A percentile compares a stretch with the other conserved stretches of the same genome.
Conservation (phyloP, 2,888 invertebrate species). For the Apamea monoglypha region DNA sequence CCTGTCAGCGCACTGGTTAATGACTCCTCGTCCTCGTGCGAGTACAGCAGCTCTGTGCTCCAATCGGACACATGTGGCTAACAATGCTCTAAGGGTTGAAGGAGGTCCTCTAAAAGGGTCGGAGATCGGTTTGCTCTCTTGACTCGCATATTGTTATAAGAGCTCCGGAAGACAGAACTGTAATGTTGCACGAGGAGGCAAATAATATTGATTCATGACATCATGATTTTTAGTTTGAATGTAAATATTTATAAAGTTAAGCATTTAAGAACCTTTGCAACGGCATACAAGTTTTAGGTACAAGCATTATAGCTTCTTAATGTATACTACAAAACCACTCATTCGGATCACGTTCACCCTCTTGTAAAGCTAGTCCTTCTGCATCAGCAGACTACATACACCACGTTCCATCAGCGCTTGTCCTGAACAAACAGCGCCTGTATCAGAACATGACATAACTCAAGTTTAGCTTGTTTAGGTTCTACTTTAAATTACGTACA, state of each 20-base stretch:
- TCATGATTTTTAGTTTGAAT: neutral
- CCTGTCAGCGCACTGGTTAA: conserved; percentile 67
- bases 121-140: conserved; percentile 24
- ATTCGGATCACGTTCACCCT: neutral
- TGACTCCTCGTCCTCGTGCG: conserved; percentile 39
- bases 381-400: conserved; percentile 16
- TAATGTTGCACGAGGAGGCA: conserved; percentile 1
- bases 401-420: conserved; percentile 15
- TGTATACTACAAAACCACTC: neutral
- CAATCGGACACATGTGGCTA: conserved; percentile 24
- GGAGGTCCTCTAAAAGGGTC: conserved; percentile 37
- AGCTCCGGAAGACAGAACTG: conserved; percentile 13
- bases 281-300: neutral
- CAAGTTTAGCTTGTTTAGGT: conserved; percentile 51
- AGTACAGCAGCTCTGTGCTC: conserved; percentile 20
- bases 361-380: neutral
- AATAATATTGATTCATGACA: conserved; percentile 1
- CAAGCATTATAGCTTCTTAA: neutral
- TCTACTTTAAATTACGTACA: conserved; percentile 16
- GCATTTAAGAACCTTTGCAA: neutral
- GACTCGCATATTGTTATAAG: conserved; percentile 21
- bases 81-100: conserved; percentile 32
- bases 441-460: conserved; percentile 35
- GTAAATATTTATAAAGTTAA: neutral
- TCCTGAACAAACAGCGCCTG: conserved; percentile 53